These are phyloP conservation scores for Phenganax stokvisi DNA, from an alignment of 92 coral and sea anemone genomes.

Conservation along the genomic window DNA sequence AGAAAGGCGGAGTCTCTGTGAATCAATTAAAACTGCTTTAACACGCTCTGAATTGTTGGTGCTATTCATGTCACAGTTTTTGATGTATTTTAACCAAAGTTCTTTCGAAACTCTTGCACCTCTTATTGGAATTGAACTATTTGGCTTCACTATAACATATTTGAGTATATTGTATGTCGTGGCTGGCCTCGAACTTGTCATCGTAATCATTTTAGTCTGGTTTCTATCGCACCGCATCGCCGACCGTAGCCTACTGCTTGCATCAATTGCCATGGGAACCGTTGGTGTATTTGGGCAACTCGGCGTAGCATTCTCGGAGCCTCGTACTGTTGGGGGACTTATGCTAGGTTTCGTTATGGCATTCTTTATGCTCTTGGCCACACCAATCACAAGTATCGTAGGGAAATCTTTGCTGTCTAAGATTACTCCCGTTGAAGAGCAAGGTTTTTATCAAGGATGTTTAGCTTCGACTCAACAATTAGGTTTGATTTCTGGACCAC, in stretches of 20 bases:
- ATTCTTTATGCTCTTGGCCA: constrained; percentile 35
- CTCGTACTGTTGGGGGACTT: constrained; percentile 17
- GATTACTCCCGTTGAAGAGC: constrained; percentile 27
- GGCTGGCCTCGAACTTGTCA: constrained; percentile 36
- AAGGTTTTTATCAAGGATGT: constrained; percentile 31
- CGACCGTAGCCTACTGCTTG: constrained; percentile 33
- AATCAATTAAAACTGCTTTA: background rate
- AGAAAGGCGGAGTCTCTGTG: background rate
- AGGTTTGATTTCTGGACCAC: constrained; percentile 34
- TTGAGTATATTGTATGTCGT: constrained; percentile 34
- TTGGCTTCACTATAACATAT: constrained; percentile 28
- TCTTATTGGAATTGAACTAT: constrained; percentile 25
- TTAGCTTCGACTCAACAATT: constrained; percentile 35
- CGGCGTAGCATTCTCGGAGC: constrained; percentile 30
- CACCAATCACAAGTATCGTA: constrained; percentile 34
- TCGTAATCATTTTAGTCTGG: constrained; percentile 29
- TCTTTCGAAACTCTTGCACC: constrained; percentile 38
- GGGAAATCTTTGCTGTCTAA: constrained; percentile 35
- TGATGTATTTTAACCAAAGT: constrained; percentile 37
- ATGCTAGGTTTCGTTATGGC: constrained; percentile 4
- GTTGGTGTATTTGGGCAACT: constrained; percentile 38
- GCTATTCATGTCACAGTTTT: constrained; percentile 20
- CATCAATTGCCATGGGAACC: constrained; percentile 38
- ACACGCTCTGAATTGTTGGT: constrained; percentile 26
- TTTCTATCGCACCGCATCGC: constrained; percentile 24